phyloP scores from a whole-genome alignment of 2,888 invertebrate genomes.

The Hololepta plana region DNA sequence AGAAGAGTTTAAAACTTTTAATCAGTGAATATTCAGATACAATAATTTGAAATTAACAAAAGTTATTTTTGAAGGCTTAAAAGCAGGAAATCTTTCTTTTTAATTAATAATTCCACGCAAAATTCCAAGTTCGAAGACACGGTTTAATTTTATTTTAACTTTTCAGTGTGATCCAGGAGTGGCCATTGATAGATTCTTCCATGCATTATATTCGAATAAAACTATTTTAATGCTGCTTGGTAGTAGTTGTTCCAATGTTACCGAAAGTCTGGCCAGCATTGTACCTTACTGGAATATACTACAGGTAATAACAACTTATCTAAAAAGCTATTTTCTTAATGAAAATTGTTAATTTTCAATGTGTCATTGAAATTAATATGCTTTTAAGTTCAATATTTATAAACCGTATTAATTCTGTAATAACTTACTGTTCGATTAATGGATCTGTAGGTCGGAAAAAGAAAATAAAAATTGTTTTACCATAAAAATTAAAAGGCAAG shows the following conservation, averaged over 20 bases:
- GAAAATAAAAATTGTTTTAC: too few relatives aligned
- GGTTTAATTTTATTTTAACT: neutral
- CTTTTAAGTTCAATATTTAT: too few relatives aligned
- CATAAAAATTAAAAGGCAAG: too few relatives aligned
- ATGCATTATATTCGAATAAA: conserved; percentile 68
- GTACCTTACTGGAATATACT: conserved; percentile 87
- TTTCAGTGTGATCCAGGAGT: conserved; percentile 81
- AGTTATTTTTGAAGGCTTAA: too few relatives aligned
- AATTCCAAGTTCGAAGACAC: conserved; percentile 2
- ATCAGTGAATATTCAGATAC: neutral
- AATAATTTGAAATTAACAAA: too few relatives aligned
- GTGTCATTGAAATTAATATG: neutral
- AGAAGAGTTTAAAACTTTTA: neutral
- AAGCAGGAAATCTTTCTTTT: too few relatives aligned
- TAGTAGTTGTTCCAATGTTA: conserved; percentile 81
- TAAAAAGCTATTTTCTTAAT: neutral
- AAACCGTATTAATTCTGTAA: too few relatives aligned
- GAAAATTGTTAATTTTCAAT: conserved; percentile 2
- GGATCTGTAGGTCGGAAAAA: too few relatives aligned
- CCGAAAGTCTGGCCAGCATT: conserved; percentile 77
- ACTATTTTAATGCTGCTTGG: conserved; percentile 64
- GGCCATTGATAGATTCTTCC: conserved; percentile 80
- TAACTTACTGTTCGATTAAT: too few relatives aligned
- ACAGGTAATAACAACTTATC: conserved; percentile 39
- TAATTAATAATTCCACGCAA: conserved; percentile 3